Evolutionary conservation across 2,797 vertebrate genomes (phyloP), one percentile per base, ranked within the genome.

Genomic region (Tapirus indicus): DNA sequence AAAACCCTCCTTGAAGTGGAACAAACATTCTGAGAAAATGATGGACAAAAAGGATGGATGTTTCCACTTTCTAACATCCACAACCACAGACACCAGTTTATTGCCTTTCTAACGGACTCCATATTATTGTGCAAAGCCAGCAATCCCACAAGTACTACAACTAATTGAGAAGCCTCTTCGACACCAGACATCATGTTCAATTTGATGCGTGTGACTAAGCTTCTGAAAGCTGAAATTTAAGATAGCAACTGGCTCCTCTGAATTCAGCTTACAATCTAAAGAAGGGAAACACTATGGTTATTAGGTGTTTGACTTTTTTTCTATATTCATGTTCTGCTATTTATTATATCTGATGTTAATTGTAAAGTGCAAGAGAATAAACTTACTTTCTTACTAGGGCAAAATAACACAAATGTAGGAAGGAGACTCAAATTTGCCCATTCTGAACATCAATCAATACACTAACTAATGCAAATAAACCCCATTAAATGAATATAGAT

Each of bases 361-460:
- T 47, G 0, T 32, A 80, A 92, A 23, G 3, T 52, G 2, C 2
- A 68, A 86, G 69, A 47, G 8, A 68, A 84, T 74, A 60, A 38
- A 14, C 4, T 71, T 54, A 56, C 0, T 69, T 56, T 52, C 49
- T 56, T 83, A 29, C 10, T 62, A 64, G 1, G 17, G 13, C 68
- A 54, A 18, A 2, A 1, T 32, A 79, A 27, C 3, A 18, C 47
- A 93, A 60, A 82, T n/a, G 1, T 79, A 2, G 27, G 21, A 56
- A 2, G 74, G 1, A 85, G 14, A 78, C 7, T 79, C 6, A 69
- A 64, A 32, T 44, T 12, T 49, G 5, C 20, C 32, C 27, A 49
- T 66, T 96, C 16, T 95, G 25, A 95, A 72, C 56, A 66, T 84
- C 54, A 72, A 35, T 80, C 66, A 75, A 13, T 87, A 38, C 7